A percentile compares a stretch with the other conserved stretches of the same genome.
Evolutionary conservation across 64 coral and sea anemone species (phyloP).

Genomic region (Acropora yongei): DNA sequence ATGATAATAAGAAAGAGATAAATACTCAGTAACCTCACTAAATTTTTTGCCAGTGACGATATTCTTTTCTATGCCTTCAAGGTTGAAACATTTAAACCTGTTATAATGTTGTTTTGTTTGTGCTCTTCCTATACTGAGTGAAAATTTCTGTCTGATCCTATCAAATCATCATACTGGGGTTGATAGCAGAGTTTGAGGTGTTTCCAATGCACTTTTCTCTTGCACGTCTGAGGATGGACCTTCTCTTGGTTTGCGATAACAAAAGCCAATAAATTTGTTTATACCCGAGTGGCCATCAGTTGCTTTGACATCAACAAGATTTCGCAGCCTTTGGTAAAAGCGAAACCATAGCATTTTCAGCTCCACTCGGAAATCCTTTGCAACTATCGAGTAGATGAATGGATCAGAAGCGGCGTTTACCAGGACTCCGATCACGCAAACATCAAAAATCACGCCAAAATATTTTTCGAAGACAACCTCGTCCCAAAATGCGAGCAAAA

Average conservation of each 20-base stretch:
- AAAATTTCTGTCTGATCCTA: not conserved
- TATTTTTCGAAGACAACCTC: not conserved
- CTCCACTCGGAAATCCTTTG: slow-evolving; percentile 45
- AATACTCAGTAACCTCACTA: too few species aligned
- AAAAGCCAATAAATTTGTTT: not conserved
- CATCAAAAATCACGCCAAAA: slow-evolving; percentile 36
- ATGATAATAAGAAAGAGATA: too few species aligned
- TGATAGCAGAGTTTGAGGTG: not conserved
- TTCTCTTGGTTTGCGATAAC: not conserved
- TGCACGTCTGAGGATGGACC: not conserved
- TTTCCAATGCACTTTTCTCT: not conserved
- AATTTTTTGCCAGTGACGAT: too few species aligned
- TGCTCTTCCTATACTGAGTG: not conserved
- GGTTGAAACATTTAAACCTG: not conserved
- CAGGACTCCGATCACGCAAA: slow-evolving; percentile 58
- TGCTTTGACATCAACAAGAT: slow-evolving; percentile 10
- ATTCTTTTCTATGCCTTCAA: too few species aligned
- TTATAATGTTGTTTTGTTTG: not conserved
- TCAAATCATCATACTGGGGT: not conserved
- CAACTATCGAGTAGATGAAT: slow-evolving; percentile 56
- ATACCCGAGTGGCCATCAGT: not conserved
- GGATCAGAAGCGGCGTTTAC: slow-evolving; percentile 56
- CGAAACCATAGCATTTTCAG: not conserved
- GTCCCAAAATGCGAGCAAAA: slow-evolving; percentile 24
- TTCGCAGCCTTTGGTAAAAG: not conserved